These are phyloP conservation scores for Apamea sordens DNA, from an alignment of 2,888 invertebrate species.

Conservation along the genomic window DNA sequence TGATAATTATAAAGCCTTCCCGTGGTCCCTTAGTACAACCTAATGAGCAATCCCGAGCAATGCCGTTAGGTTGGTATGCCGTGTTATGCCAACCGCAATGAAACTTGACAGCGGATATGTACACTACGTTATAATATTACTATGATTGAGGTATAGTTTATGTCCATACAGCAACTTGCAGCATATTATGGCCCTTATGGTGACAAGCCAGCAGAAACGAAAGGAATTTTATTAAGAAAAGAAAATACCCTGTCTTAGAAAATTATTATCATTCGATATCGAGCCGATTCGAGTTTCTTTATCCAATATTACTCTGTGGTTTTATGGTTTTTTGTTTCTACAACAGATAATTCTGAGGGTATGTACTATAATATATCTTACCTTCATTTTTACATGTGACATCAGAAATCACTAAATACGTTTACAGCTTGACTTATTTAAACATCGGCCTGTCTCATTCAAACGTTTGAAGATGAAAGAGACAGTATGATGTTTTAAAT, in stretches of 20 bases:
- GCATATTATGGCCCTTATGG: not conserved
- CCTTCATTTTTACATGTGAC: not conserved
- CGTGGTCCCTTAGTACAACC: slow-evolving; percentile 20
- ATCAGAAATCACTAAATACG: not conserved
- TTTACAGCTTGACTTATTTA: not conserved
- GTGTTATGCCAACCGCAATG: slow-evolving; percentile 33
- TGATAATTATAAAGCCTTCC: slow-evolving; percentile 18
- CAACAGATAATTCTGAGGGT: not conserved
- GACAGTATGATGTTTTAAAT: not conserved
- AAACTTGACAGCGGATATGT: not conserved
- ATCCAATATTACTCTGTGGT: not conserved
- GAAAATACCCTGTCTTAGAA: not conserved
- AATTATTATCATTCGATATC: not conserved
- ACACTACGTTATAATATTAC: slow-evolving; percentile 13
- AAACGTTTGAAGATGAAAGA: not conserved
- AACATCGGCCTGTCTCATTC: not conserved
- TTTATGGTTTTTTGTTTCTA: not conserved
- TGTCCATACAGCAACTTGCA: slow-evolving; percentile 1
- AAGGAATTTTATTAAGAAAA: not conserved
- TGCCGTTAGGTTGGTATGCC: slow-evolving; percentile 45
- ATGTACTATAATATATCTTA: not conserved
- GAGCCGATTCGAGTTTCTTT: not conserved
- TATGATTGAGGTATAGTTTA: not conserved
- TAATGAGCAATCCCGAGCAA: slow-evolving; percentile 40
- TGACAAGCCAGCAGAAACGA: not conserved